Percentiles rank a stretch among this genome's conserved stretches.
Conservation (phyloP, 2,888 invertebrate genomes). For the Drosophila barbarae region DNA sequence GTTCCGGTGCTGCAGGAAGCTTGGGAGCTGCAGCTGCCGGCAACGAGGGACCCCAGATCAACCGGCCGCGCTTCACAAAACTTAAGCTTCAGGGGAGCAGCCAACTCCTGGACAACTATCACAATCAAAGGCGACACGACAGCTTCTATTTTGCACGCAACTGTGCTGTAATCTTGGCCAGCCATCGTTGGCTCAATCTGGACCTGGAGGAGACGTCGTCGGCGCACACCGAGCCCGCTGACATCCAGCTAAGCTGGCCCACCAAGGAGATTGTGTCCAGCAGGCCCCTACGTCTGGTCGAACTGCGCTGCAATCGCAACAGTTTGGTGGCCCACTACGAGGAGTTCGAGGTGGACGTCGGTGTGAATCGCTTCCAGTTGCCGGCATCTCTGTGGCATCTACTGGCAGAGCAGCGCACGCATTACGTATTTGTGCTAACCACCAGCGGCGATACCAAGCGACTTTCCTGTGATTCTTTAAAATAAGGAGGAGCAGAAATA, state of each 20-base stretch:
- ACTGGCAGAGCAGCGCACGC: slow-evolving; percentile 54
- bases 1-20: slow-evolving; percentile 1
- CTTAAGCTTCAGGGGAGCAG: slow-evolving; percentile 59
- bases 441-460: slow-evolving; percentile 68
- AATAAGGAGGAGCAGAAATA: background rate
- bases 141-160: slow-evolving; percentile 77
- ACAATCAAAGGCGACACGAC: slow-evolving; percentile 76
- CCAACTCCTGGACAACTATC: slow-evolving; percentile 76
- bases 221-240: background rate
- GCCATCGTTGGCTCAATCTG: slow-evolving; percentile 77
- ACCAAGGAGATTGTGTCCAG: slow-evolving; percentile 55
- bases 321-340: slow-evolving; percentile 75
- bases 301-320: slow-evolving; percentile 73
- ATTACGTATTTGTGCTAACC: slow-evolving; percentile 75
- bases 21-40: background rate
- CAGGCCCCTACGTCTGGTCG: slow-evolving; percentile 68
- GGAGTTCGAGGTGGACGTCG: slow-evolving; percentile 52
- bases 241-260: slow-evolving; percentile 39
- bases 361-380: slow-evolving; percentile 53
- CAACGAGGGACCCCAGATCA: background rate
- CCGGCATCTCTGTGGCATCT: slow-evolving; percentile 61
- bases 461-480: slow-evolving; percentile 50
- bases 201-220: slow-evolving; percentile 4
- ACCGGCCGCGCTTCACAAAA: slow-evolving; percentile 73
- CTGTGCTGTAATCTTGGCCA: slow-evolving; percentile 75